A percentile compares a stretch with the other conserved stretches of the same genome.
phyloP scores from a whole-genome alignment of 1,140 invertebrate genomes.

The Periplaneta americana region DNA sequence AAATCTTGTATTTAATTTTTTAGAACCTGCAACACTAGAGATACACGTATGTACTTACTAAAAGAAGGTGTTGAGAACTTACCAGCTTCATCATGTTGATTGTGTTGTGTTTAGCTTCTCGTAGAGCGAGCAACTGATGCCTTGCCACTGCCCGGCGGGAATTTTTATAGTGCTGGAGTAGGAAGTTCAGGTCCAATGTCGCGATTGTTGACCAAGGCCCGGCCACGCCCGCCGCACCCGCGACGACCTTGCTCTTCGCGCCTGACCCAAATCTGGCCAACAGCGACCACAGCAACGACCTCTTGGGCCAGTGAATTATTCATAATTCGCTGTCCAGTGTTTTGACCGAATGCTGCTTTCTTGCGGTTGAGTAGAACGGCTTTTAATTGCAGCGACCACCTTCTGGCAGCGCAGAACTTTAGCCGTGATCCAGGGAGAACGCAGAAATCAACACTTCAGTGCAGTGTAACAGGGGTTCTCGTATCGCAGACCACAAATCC shows the following conservation, averaged over 20 bases:
- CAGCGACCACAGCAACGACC: too few species aligned
- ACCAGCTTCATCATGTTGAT: neutral
- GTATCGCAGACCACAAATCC: too few species aligned
- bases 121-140: neutral
- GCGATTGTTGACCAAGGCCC: neutral
- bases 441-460: too few species aligned
- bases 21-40: too few species aligned
- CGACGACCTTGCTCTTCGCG: neutral
- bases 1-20: too few species aligned
- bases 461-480: too few species aligned
- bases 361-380: neutral
- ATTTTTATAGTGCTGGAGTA: neutral
- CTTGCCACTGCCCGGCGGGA: neutral
- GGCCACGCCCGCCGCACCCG: neutral
- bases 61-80: neutral
- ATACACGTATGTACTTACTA: too few species aligned
- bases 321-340: neutral
- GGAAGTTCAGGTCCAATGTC: neutral
- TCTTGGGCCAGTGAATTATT: neutral
- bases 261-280: neutral
- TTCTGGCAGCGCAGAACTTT: too few species aligned
- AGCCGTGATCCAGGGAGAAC: too few species aligned
- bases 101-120: neutral
- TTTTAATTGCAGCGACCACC: too few species aligned
- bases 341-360: neutral